These are phyloP conservation scores for Microplitis manilae DNA, from an alignment of 2,888 invertebrate genomes.

Conservation along the genomic window DNA sequence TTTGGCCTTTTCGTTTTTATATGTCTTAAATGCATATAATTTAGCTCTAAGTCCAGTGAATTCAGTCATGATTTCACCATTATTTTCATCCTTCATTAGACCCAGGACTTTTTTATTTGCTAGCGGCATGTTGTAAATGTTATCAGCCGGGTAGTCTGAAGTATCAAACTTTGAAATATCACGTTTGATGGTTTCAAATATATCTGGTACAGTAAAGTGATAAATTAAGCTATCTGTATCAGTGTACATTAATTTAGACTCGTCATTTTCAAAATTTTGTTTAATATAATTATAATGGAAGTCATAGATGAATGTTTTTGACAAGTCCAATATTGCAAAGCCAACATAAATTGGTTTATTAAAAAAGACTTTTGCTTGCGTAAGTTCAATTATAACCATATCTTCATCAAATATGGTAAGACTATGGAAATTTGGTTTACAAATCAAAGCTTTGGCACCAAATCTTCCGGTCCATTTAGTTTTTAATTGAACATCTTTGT, in stretches of 20 bases:
- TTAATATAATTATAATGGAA: constrained; percentile 47
- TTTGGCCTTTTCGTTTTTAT: neutral
- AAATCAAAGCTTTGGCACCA: neutral
- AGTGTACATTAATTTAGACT: constrained; percentile 40
- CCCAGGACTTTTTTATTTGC: constrained; percentile 37
- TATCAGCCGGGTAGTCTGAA: constrained; percentile 45
- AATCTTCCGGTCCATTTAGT: too few species aligned
- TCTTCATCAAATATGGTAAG: constrained; percentile 59
- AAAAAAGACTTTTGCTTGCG: constrained; percentile 16
- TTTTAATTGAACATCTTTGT: constrained; percentile 56
- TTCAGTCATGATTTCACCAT: constrained; percentile 31
- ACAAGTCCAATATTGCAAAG: constrained; percentile 44
- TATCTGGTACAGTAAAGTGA: constrained; percentile 25
- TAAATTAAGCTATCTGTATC: constrained; percentile 40
- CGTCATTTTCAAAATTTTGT: constrained; percentile 21
- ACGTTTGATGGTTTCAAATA: constrained; percentile 3
- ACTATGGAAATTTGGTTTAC: constrained; percentile 59
- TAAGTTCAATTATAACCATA: constrained; percentile 61
- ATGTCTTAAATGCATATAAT: constrained; percentile 15
- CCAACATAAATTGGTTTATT: constrained; percentile 49
- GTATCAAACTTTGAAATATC: constrained; percentile 56
- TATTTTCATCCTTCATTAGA: constrained; percentile 43
- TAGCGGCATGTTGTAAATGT: constrained; percentile 37
- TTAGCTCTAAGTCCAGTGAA: constrained; percentile 29
- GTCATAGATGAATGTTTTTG: constrained; percentile 46